A percentile compares a stretch with the other conserved stretches of the same genome.
Evolutionary conservation across 2,113 vertebrate genomes (phyloP).

Genomic region (Crotalus tigris): DNA sequence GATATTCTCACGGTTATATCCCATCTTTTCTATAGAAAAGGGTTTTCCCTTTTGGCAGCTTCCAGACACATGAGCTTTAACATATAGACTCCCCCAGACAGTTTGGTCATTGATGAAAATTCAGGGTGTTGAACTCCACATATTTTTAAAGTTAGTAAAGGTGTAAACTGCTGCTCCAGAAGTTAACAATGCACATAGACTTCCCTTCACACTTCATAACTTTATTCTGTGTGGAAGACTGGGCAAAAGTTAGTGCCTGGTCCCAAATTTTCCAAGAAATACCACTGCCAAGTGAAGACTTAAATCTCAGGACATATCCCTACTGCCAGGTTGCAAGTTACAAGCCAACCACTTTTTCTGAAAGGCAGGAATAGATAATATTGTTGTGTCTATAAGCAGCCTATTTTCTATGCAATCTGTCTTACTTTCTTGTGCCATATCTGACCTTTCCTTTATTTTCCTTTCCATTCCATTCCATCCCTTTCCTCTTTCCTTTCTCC

Average conservation of each 20-base stretch:
- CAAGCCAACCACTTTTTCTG: neutral
- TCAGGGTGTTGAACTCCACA: neutral
- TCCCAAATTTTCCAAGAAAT: neutral
- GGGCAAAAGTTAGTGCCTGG: neutral
- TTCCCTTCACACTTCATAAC: neutral
- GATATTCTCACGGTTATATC: neutral
- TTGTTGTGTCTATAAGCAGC: neutral
- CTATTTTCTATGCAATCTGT: neutral
- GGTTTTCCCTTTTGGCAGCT: neutral
- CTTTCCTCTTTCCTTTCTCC: neutral
- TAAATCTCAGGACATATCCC: neutral
- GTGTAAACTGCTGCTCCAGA: neutral
- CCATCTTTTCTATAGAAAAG: neutral
- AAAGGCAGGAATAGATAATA: neutral
- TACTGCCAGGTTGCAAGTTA: neutral
- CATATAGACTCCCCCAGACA: neutral
- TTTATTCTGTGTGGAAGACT: neutral
- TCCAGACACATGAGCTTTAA: neutral
- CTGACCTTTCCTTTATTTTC: neutral
- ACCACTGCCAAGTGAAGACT: neutral
- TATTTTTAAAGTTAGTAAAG: neutral
- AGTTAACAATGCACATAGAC: neutral
- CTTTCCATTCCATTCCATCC: neutral
- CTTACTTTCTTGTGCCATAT: neutral
- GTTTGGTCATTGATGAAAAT: neutral